These are phyloP conservation scores for Drosophila serrata DNA, from an alignment of 1,140 invertebrate species.

Conservation along the genomic window DNA sequence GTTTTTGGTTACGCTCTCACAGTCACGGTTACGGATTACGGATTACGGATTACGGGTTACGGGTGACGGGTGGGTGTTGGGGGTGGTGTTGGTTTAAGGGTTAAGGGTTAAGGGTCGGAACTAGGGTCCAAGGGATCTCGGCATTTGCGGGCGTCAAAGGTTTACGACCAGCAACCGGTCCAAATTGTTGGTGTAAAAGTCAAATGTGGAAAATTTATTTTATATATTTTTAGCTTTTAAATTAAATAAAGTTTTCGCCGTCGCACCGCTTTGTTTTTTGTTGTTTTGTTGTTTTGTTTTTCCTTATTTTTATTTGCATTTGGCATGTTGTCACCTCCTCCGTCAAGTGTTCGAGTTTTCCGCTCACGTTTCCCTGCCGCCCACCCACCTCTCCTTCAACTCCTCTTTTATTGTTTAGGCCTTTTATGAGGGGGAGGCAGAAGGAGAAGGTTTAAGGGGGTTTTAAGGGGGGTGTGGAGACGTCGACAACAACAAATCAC, in stretches of 20 bases:
- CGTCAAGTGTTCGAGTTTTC: conserved; percentile 51
- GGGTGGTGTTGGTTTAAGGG: not conserved
- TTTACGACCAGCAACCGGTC: conserved; percentile 64
- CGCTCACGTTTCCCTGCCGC: conserved; percentile 58
- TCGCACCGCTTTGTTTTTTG: not conserved
- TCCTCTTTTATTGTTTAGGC: conserved; percentile 73
- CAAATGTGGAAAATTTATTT: conserved; percentile 82
- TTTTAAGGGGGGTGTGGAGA: too few relatives aligned
- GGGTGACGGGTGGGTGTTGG: too few relatives aligned
- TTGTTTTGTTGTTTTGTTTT: not conserved
- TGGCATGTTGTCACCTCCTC: conserved; percentile 72
- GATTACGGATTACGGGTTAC: conserved; percentile 16
- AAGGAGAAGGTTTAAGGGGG: not conserved
- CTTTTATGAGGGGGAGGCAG: conserved; percentile 36
- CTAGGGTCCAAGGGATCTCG: too few relatives aligned
- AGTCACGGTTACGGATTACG: conserved; percentile 61
- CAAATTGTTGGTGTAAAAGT: conserved; percentile 81
- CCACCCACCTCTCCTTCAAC: not conserved
- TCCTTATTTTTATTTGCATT: conserved; percentile 67
- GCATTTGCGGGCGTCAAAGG: conserved; percentile 25
- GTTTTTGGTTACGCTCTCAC: conserved; percentile 73
- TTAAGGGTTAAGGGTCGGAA: conserved; percentile 1
- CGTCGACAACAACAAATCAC: conserved; percentile 70
- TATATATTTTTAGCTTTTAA: conserved; percentile 77
- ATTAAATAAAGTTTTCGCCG: conserved; percentile 74